Evolutionary conservation across 2,888 invertebrate genomes (phyloP), one percentile per base, ranked within the genome.

Genomic region (Epinotia bilunana): DNA sequence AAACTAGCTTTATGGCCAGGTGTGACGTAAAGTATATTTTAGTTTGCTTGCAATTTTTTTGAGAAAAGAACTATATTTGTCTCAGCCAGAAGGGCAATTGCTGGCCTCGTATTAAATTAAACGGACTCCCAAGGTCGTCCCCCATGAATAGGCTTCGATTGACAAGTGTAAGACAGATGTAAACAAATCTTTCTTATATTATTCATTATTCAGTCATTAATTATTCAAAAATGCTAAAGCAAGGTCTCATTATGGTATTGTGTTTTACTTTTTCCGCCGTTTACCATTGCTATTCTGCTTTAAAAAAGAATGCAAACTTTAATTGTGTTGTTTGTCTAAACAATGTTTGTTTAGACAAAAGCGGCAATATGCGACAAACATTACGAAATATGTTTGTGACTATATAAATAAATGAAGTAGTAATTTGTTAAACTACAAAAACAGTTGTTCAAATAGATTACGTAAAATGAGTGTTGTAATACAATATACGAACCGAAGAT

Each of bases 371-470:
- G 53, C n/a, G 1, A 53, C 53, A n/a, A n/a, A 53, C 53, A 53
- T 7, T 53, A 53, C 53, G n/a, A n/a, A 5, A 7, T n/a, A n/a
- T 49, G 16, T 49, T 49, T 49, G 23, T 28, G 3, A 28, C 23
- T 28, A 28, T 28, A 28, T 28, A 28, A 53, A 7, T 53, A 53
- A 53, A 53, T n/a, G 57, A 57, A 2, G 20, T 57, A 57, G 7
- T 16, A 13, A 60, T 28, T 13, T 60, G 28, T 23, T 28, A n/a
- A n/a, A n/a, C 49, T 28, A 23, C 13, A 28, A 60, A 60, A 28
- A 23, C 60, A 60, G 5, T 60, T 23, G 60, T 60, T 60, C 60
- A 60, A 28, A 60, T 60, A 60, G 12, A 60, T 16, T 16, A 57
- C n/a, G n/a, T 7, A 60, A 13, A 60, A 1, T n/a, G 16, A 13